phyloP scores from a whole-genome alignment of 2,113 vertebrate genomes.

The Tinamus guttatus region DNA sequence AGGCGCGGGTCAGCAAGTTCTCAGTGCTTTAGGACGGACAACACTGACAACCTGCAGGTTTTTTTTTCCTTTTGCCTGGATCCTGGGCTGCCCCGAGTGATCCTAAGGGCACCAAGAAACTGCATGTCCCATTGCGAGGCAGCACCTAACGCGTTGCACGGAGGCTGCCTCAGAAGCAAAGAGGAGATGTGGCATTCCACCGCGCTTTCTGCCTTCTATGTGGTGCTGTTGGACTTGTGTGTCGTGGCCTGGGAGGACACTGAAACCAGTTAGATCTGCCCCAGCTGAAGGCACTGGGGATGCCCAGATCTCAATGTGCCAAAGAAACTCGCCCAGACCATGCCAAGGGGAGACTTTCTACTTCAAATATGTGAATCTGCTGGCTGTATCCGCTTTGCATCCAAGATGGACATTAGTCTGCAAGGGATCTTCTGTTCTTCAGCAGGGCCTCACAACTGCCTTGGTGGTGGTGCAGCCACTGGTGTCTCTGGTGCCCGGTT shows the following conservation, averaged over 20 bases:
- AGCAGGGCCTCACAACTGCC: not conserved
- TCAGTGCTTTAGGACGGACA: not conserved
- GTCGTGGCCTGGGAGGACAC: not conserved
- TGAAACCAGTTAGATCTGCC: not conserved
- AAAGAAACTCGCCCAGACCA: not conserved
- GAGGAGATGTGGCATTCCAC: not conserved
- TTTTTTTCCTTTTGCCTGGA: not conserved
- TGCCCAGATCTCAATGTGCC: not conserved
- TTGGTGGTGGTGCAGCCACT: too few species aligned
- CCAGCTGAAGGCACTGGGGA: not conserved
- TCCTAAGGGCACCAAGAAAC: not conserved
- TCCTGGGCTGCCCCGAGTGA: not conserved
- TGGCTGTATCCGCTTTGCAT: not conserved
- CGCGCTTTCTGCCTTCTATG: not conserved
- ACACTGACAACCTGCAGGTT: not conserved
- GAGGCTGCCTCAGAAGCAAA: not conserved
- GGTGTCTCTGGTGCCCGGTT: too few species aligned
- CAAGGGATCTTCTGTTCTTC: not conserved
- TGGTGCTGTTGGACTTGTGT: not conserved
- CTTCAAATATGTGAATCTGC: rapidly evolving
- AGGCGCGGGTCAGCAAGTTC: not conserved
- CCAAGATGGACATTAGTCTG: not conserved
- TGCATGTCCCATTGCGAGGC: not conserved
- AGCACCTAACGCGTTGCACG: not conserved
- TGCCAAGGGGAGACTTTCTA: not conserved